These are phyloP conservation scores for Thryonomys swinderianus DNA, from an alignment of 2,113 vertebrate species.

Conservation along the genomic window DNA sequence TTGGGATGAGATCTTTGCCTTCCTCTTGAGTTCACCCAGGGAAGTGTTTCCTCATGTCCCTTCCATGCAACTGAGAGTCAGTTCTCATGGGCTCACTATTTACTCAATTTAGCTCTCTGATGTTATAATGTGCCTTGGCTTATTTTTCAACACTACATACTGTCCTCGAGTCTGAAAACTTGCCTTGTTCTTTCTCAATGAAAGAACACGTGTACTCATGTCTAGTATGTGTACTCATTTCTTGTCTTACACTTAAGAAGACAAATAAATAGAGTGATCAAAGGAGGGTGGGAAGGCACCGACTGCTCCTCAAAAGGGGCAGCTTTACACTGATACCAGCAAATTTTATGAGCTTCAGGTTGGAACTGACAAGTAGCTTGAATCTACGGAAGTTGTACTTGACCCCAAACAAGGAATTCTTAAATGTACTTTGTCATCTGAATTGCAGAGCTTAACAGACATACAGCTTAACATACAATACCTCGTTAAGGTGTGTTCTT, in stretches of 20 bases:
- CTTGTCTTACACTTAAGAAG: not conserved
- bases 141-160: not conserved
- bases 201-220: too few species aligned
- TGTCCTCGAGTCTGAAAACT: not conserved
- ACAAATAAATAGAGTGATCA: not conserved
- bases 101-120: not conserved
- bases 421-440: not conserved
- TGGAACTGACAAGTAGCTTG: not conserved
- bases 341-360: too few species aligned
- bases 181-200: rapidly evolving
- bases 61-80: not conserved
- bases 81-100: not conserved
- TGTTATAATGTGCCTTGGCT: not conserved
- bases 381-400: not conserved
- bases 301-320: not conserved
- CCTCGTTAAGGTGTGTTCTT: not conserved
- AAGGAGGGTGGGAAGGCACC: rapidly evolving
- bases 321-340: not conserved
- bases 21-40: not conserved
- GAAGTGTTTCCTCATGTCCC: not conserved
- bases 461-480: too few species aligned
- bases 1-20: not conserved
- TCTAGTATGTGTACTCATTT: not conserved
- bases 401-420: not conserved
- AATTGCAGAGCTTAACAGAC: not conserved